Base-by-base conservation (phyloP, 2,113 vertebrate species). In the Oncorhynchus kisutch region DNA sequence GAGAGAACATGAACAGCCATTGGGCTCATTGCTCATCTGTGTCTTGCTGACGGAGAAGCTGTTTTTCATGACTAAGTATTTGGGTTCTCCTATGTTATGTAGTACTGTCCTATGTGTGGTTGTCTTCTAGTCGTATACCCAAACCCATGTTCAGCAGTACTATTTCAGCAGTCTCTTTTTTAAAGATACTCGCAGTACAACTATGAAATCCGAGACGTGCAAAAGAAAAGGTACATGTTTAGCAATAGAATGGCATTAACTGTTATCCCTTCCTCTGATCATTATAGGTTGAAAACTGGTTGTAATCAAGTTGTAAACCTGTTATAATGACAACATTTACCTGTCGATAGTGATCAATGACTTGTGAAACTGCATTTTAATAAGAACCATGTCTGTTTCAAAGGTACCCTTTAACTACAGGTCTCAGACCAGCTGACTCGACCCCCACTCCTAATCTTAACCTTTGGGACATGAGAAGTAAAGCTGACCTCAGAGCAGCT, bases 191-290 rank as follows among this genome's bases (percentile, higher is more conserved):
- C 16, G 74, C 73, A 76, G 74, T 84, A 78, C 48, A 39, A 22
- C 51, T 67, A 76, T 65, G 78, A 81, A 60, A 81, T 65, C 77
- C 78, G 86, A 90, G 81, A 88, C 80, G 82, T 77, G 84, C 80
- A 62, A 85, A 86, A 84, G 85, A 84, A 82, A 81, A 84, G 81
- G 89, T 92, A 89, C 16, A 18, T 54, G 51, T 90, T 90, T 89
- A 92, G 90, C 91, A 67, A 67, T 67, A 67, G 65, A 14, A 67
- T 67, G 65, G 25, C 9, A 29, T 67, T 67, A 22, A 67, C 65
- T 27, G 25, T 67, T 67, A 24, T 18, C 24, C 25, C 25, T 29
- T 29, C 13, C 14, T 14, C 22, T 67, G 65, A 67, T 27, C 22
- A 67, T 22, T 22, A 6, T 22, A 22, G 59, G n/a, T 62, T 24